Evolutionary conservation across 2,113 vertebrate species (phyloP), one percentile per base, ranked within the genome.

Genomic region (Atlantisia rogersi): DNA sequence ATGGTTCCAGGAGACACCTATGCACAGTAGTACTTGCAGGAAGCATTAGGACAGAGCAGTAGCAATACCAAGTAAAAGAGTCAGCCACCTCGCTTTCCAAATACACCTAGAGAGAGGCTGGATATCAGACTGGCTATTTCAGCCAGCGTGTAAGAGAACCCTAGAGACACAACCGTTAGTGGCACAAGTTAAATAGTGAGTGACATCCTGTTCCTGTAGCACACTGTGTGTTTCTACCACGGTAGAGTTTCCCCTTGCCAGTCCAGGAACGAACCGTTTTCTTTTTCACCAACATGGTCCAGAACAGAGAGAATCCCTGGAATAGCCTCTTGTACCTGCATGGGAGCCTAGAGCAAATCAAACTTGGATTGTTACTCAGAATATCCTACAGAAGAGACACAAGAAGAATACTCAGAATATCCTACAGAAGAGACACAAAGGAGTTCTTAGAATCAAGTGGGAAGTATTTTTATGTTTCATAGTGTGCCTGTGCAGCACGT

Each of bases 201-300:
- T 42, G 83, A 59, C 10, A 15, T 9, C 70, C 73, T 81, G 37
- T 18, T 85, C 24, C 39, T 71, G 75, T 8, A 6, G 63, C 10
- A 44, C 5, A 32, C 32, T 13, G 48, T 15, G 52, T 6, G 1
- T 32, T 53, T 78, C 95, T 96, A 90, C 94, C 96, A 95, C 0
- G 90, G 95, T 6, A 96, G 83, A 44, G 81, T 86, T 76, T 96
- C 88, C 50, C 95, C 95, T 89, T 93, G 91, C 95, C 94, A 90
- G 77, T 96, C 91, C 84, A 96, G 91, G 80, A 96, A 97, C 58
- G 88, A 94, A 29, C 97, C 88, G 0, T 92, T 96, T 75, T 97
- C 91, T 6, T 97, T 97, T 46, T 97, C 93, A 24, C 96, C 91
- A 1, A 97, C 92, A 15, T 87, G 79, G 3, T 94, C 93, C 74